These are phyloP conservation scores for Andrena bucephala DNA, from an alignment of 2,888 invertebrate genomes.

Conservation along the genomic window DNA sequence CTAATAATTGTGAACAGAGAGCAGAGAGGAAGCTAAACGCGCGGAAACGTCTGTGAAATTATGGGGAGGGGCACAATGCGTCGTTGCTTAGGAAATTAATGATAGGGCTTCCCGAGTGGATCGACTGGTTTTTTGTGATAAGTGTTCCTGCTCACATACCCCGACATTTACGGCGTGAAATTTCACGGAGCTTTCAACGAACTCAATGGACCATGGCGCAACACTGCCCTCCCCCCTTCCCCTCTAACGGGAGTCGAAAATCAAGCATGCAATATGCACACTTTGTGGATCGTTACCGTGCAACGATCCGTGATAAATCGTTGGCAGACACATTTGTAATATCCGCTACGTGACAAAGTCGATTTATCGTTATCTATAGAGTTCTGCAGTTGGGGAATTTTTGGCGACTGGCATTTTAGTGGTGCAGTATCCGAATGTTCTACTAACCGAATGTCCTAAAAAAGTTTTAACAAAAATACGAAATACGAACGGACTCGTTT, in stretches of 20 bases:
- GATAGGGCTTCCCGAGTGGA: constrained; percentile 26
- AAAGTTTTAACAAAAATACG: too few species aligned
- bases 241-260: constrained; percentile 33
- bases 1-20: neutral
- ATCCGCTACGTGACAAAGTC: neutral
- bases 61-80: constrained; percentile 34
- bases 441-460: too few species aligned
- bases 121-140: constrained; percentile 50
- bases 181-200: constrained; percentile 35
- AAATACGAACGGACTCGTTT: too few species aligned
- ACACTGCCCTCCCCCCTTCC: too few species aligned
- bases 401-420: too few species aligned
- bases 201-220: constrained; percentile 21
- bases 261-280: constrained; percentile 37
- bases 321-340: constrained; percentile 22
- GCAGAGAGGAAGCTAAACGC: neutral
- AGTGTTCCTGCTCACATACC: constrained; percentile 22
- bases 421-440: too few species aligned
- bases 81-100: constrained; percentile 50
- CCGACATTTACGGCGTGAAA: constrained; percentile 27
- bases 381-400: neutral
- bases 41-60: constrained; percentile 8
- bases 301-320: constrained; percentile 35
- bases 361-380: constrained; percentile 27
- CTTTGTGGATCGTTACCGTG: constrained; percentile 31